phyloP scores from a whole-genome alignment of 2,888 invertebrate genomes.

The Cephus spinipes region DNA sequence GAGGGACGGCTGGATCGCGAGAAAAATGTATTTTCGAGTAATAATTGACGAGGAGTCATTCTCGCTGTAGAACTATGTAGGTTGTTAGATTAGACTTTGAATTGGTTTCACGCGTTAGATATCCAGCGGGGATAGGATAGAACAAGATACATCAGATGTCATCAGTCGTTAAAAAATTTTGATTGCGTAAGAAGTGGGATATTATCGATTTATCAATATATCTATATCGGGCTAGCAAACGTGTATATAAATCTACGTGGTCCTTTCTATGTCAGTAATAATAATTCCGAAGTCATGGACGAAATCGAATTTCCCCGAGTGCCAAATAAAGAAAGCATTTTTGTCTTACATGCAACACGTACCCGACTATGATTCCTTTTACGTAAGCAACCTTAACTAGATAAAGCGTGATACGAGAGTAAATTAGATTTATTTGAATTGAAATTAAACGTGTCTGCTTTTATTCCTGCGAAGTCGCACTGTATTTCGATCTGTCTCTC shows the following conservation, averaged over 20 bases:
- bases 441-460: background rate
- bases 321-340: background rate
- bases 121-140: background rate
- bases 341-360: background rate
- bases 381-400: background rate
- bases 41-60: background rate
- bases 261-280: background rate
- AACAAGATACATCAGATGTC: background rate
- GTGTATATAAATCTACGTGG: background rate
- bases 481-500: background rate
- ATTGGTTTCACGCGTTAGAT: background rate
- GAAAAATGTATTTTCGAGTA: background rate
- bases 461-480: background rate
- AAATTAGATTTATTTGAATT: background rate
- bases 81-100: background rate
- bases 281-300: background rate
- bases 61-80: background rate
- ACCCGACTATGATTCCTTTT: background rate
- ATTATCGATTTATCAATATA: background rate
- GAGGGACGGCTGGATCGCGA: background rate
- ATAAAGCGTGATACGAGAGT: background rate
- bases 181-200: background rate
- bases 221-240: background rate
- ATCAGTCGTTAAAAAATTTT: background rate
- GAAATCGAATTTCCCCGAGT: background rate